Base-by-base conservation (phyloP, 2,797 vertebrate species). In the Macroramphosus scolopax region DNA sequence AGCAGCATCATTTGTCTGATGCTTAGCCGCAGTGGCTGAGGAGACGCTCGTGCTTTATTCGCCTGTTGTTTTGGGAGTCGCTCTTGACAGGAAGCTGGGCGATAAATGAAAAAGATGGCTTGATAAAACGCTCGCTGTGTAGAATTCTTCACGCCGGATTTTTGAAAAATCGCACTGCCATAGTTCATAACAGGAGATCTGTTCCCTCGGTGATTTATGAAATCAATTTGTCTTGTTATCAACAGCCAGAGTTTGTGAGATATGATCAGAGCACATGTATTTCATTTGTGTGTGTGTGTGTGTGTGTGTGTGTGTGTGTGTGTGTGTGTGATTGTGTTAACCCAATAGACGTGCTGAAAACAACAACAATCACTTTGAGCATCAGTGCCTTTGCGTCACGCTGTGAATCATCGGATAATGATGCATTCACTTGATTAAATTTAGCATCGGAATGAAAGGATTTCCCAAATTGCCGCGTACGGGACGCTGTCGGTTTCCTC, bases 211-310 rank as follows among this genome's bases (percentile, higher is more conserved):
- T 88, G 87, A 88, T 89, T 87, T 85, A 87, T 85, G 80, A 84
- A 85, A 89, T 88, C 82, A 87, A 80, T 88, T 88, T 87, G 79
- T 85, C 76, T 79, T 75, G 68, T 86, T 87, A 87, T 87, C 83
- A 79, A 73, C 68, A 69, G 71, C 67, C 59, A 62, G 56, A 77
- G 63, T 78, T 78, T 74, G 61, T 58, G 50, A 65, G 83, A 88
- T 86, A 81, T 64, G 57, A 86, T 88, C 79, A 59, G 37, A 73
- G 57, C 60, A 51, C 52, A 51, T 64, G 67, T 69, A 67, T 81
- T 73, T 81, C 69, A 68, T 62, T 72, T 50, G 16, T 17, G 22
- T 20, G 42, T 6, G 16, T 18, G 31, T 22, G 13, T 41, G 36
- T 46, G 38, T 46, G 30, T 42, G 45, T 20, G 31, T 40, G 18